Evolutionary conservation across 1,140 invertebrate genomes (phyloP), one percentile per base, ranked within the genome.

Genomic region (Ephestia elutella): DNA sequence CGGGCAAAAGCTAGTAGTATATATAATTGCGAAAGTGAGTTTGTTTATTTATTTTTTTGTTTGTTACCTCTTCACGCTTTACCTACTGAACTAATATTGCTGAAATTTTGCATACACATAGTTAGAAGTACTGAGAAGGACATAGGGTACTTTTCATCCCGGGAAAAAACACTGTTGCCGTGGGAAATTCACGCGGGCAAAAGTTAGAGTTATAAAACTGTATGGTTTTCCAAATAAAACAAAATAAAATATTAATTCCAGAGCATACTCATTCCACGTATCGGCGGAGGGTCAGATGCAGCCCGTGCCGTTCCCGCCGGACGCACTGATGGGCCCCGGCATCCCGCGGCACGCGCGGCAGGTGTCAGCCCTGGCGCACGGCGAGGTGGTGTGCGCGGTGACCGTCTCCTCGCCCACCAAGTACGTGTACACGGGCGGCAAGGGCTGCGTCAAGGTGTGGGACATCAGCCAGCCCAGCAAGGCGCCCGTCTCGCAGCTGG

Each of bases 381-480:
- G 98, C 13, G 98, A 99, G 90, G 97, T 94, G 48, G 93, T 94
- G 88, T 99, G 90, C 93, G 98, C 94, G 89, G 98, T 90, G 88
- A 99, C 89, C 90, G 98, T 91, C 91, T 99, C 91, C 62, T 98
- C 97, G 89, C 96, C 97, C 56, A 98, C 96, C 55, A 96, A 97
- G 87, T 97, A 98, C 87, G 97, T 99, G 18, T 99, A 98, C 88
- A 99, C 98, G 9, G 98, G 98, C 19, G 98, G 98, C 62, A 99
- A 99, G 89, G 97, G 98, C 59, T 98, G 97, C 90, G 97, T 99
- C 57, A 99, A 99, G 90, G 96, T 99, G 44, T 95, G 94, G 94
- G 94, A 95, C 84, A 95, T 98, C 78, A 95, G 94, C 82, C 95
- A 97, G 80, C 94, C 95, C 21, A 93, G 92, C 55, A 93, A 92